Percentiles rank a stretch among this genome's conserved stretches.
Evolutionary conservation across 1,140 invertebrate species (phyloP).

Genomic region (Bombus turneri): DNA sequence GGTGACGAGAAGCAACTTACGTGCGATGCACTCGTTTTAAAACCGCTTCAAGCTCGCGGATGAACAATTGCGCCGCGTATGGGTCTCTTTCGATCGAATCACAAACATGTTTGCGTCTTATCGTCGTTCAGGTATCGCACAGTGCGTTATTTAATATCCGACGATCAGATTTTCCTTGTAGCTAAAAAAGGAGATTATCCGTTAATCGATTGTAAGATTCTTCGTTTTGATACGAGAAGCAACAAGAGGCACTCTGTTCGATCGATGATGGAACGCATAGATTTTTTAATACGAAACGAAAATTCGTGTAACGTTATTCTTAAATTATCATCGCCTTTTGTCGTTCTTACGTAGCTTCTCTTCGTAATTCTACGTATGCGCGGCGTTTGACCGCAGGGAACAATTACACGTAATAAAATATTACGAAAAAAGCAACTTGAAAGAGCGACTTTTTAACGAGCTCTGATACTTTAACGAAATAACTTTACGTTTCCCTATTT

Average conservation of each 20-base stretch:
- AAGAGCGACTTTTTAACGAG: not conserved
- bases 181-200: fast-evolving
- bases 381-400: not conserved
- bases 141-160: not conserved
- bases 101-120: not conserved
- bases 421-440: not conserved
- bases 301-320: too few species aligned
- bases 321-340: too few species aligned
- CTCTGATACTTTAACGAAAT: not conserved
- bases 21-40: slow-evolving; percentile 53
- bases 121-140: not conserved
- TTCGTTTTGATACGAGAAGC: not conserved
- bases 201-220: not conserved
- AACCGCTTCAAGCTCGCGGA: not conserved
- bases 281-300: too few species aligned
- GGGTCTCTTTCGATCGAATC: not conserved
- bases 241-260: not conserved
- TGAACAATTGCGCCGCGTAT: not conserved
- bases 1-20: slow-evolving; percentile 49
- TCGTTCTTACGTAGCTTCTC: too few species aligned
- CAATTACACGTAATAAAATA: not conserved
- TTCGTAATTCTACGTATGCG: too few species aligned
- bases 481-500: not conserved
- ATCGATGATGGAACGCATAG: too few species aligned
- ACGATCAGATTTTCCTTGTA: not conserved